phyloP scores from a whole-genome alignment of 2,888 invertebrate genomes.

The Gerris lacustris region DNA sequence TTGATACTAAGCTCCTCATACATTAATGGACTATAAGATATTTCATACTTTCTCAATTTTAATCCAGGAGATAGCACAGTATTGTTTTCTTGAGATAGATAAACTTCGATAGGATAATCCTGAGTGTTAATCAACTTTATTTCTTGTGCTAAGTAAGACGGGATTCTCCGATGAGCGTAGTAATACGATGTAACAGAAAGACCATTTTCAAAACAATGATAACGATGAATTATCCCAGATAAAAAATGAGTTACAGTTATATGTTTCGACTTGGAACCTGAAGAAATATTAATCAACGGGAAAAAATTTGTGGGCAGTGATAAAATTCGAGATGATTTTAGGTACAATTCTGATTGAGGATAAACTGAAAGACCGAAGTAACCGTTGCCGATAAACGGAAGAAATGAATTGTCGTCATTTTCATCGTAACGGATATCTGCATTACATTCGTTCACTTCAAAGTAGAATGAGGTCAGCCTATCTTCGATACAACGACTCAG shows the following conservation, averaged over 20 bases:
- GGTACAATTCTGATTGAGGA: conserved; percentile 51
- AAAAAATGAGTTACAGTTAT: conserved; percentile 52
- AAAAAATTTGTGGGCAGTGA: conserved; percentile 53
- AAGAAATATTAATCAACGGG: conserved; percentile 45
- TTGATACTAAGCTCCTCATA: no score
- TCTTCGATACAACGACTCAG: conserved; percentile 54
- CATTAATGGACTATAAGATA: no score
- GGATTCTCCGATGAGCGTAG: conserved; percentile 68
- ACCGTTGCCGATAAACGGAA: conserved; percentile 67
- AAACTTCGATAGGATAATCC: conserved; percentile 45
- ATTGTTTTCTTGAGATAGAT: conserved; percentile 48
- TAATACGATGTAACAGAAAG: conserved; percentile 53
- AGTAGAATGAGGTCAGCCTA: conserved; percentile 48
- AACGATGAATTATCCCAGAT: conserved; percentile 40
- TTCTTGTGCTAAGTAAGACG: conserved; percentile 68
- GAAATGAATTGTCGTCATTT: conserved; percentile 43
- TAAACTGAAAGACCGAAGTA: conserved; percentile 52
- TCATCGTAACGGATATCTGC: conserved; percentile 43
- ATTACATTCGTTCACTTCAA: conserved; percentile 51
- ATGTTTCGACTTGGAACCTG: conserved; percentile 46
- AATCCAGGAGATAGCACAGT: conserved; percentile 42
- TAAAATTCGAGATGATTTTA: conserved; percentile 53
- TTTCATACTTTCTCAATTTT: background rate
- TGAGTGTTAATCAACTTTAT: conserved; percentile 63
- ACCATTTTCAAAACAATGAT: conserved; percentile 53